A percentile compares a stretch with the other conserved stretches of the same genome.
Evolutionary conservation across 2,888 invertebrate species (phyloP).

Genomic region (Drosophila falleni): DNA sequence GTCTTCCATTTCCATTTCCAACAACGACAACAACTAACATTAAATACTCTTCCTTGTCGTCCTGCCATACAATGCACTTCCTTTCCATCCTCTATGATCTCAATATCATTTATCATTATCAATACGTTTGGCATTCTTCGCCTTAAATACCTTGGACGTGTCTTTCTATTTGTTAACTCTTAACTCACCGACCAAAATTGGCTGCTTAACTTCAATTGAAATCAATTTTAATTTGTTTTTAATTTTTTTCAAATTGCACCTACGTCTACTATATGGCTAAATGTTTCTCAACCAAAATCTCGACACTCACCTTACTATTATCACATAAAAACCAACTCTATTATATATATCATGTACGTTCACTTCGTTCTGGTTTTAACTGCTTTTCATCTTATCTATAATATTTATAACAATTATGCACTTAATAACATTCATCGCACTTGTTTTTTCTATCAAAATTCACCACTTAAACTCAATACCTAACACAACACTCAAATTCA

Average conservation of each 20-base stretch:
- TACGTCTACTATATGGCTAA: slow-evolving; percentile 18
- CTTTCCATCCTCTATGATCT: neutral
- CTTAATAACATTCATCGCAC: slow-evolving; percentile 20
- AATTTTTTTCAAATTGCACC: slow-evolving; percentile 8
- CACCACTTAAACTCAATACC: neutral
- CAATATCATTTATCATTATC: slow-evolving; percentile 2
- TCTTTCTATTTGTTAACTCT: slow-evolving; percentile 15
- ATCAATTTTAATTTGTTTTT: slow-evolving; percentile 1
- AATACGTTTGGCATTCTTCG: slow-evolving; percentile 18
- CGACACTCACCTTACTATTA: slow-evolving; percentile 14
- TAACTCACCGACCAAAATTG: slow-evolving; percentile 17
- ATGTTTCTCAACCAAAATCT: slow-evolving; percentile 13
- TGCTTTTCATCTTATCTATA: slow-evolving; percentile 2
- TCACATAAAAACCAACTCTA: neutral
- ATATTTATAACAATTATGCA: slow-evolving; percentile 23
- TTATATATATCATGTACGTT: slow-evolving; percentile 8
- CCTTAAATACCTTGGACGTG: slow-evolving; percentile 40
- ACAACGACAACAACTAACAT: neutral
- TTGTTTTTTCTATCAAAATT: slow-evolving; percentile 5
- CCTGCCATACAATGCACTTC: neutral
- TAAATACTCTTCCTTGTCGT: neutral
- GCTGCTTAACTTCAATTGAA: neutral
- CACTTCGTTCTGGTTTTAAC: slow-evolving; percentile 9
- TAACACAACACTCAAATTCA: neutral
- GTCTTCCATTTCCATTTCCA: slow-evolving; percentile 3